Percentiles rank a stretch among this genome's conserved stretches.
Conservation (phyloP, 2,797 vertebrate species). For the Neolamprologus multifasciatus region DNA sequence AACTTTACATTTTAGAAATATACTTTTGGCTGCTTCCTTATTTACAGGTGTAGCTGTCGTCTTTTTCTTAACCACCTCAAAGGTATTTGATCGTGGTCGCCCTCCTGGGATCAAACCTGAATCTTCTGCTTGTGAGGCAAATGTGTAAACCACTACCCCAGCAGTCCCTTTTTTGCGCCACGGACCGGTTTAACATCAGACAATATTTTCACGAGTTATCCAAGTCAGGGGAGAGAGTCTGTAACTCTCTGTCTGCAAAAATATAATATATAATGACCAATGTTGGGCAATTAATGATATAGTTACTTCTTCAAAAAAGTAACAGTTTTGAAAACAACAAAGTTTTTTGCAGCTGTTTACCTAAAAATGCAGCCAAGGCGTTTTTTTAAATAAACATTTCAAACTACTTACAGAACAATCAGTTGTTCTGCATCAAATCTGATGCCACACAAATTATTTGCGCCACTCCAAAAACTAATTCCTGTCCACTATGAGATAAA, state of each 20-base stretch:
- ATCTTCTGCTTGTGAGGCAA: not conserved
- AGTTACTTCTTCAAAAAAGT: not conserved
- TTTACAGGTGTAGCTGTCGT: not conserved
- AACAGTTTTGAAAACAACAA: rapidly evolving
- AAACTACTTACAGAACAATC: not conserved
- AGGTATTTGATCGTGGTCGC: not conserved
- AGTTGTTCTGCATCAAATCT: rapidly evolving
- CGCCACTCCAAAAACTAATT: rapidly evolving
- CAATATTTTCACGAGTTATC: not conserved
- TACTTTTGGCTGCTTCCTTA: not conserved
- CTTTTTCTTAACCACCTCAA: not conserved
- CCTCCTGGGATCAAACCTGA: not conserved
- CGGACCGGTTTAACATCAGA: not conserved
- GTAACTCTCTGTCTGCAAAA: not conserved
- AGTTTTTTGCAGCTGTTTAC: rapidly evolving
- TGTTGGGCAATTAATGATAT: not conserved
- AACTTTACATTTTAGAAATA: not conserved
- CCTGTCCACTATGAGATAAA: not conserved
- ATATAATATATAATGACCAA: rapidly evolving
- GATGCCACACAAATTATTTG: not conserved
- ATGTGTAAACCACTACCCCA: not conserved
- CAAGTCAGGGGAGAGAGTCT: not conserved
- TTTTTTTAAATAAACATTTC: not conserved
- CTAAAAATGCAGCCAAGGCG: rapidly evolving
- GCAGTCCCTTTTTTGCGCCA: not conserved